phyloP scores from a whole-genome alignment of 2,113 vertebrate species.

The Vulpes lagopus region DNA sequence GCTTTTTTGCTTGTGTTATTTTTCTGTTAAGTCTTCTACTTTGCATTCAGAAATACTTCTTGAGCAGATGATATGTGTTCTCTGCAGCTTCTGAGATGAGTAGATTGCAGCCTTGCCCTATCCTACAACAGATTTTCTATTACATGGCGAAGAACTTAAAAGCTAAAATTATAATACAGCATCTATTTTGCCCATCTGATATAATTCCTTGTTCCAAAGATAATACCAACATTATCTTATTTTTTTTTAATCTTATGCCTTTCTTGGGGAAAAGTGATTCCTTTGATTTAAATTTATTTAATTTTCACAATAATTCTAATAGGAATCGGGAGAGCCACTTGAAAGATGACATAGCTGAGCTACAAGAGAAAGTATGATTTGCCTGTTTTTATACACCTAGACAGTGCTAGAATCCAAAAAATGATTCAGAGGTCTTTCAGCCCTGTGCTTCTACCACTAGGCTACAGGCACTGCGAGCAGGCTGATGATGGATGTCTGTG shows the following conservation, averaged over 20 bases:
- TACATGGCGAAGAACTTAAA: background rate
- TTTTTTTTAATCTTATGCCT: background rate
- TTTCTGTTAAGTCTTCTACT: background rate
- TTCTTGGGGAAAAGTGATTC: background rate
- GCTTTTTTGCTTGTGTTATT: background rate
- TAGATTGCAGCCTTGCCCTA: background rate
- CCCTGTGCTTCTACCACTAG: background rate
- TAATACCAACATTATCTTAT: background rate
- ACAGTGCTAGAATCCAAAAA: background rate
- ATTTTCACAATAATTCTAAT: background rate
- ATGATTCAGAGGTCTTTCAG: background rate
- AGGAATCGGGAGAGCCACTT: background rate
- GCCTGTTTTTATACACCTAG: background rate
- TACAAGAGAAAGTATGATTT: background rate
- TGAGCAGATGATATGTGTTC: background rate
- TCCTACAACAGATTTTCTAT: background rate
- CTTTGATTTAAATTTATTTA: constrained; percentile 7
- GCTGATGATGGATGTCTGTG: constrained; percentile 55
- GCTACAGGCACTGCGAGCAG: background rate
- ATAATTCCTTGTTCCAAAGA: background rate
- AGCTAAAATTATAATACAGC: background rate
- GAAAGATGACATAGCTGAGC: background rate
- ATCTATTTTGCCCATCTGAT: background rate
- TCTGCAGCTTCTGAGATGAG: background rate
- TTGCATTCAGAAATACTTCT: constrained; percentile 13